Conservation (phyloP, 2,888 invertebrate species). For the Lepidochrysops patricia region DNA sequence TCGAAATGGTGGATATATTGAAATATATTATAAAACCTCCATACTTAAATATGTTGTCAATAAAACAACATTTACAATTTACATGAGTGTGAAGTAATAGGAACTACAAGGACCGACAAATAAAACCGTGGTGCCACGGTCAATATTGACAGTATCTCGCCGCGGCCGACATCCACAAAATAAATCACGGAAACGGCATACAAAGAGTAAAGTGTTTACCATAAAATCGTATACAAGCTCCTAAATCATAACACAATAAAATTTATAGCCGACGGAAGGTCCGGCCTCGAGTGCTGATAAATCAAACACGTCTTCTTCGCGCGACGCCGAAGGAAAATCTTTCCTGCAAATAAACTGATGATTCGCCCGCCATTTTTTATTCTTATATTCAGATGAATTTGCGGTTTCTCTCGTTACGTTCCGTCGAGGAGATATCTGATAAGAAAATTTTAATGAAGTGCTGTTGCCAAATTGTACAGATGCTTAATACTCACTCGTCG, state of each 20-base stretch:
- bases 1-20: not conserved
- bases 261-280: conserved; percentile 71
- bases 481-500: not conserved
- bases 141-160: conserved; percentile 34
- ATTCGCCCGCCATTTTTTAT: conserved; percentile 44
- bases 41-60: not conserved
- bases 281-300: conserved; percentile 72
- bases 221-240: conserved; percentile 67
- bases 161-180: conserved; percentile 33
- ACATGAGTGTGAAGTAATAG: not conserved
- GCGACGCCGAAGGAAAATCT: conserved; percentile 63
- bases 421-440: not conserved
- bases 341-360: conserved; percentile 57
- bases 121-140: conserved; percentile 14
- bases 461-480: not conserved
- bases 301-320: conserved; percentile 70
- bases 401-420: not conserved
- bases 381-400: conserved; percentile 30
- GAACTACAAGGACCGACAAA: not conserved
- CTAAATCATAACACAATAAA: conserved; percentile 73
- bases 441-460: not conserved
- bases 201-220: conserved; percentile 71
- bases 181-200: conserved; percentile 58
- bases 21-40: not conserved
- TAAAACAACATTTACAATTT: not conserved